Evolutionary conservation across 2,113 vertebrate genomes (phyloP), one percentile per base, ranked within the genome.

Genomic region (Isurus oxyrinchus): DNA sequence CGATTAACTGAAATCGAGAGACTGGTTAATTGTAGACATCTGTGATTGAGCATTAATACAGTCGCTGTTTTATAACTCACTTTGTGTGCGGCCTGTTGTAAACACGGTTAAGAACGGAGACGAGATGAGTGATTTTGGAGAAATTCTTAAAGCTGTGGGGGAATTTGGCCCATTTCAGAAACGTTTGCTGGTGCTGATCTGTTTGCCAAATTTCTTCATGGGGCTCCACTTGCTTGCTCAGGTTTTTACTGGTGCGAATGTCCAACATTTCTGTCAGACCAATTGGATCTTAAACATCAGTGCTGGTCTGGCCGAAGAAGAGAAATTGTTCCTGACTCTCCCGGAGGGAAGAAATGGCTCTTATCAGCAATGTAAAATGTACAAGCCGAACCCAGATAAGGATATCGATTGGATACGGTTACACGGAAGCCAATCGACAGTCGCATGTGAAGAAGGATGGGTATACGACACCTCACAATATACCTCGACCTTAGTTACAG

Each of bases 81-180:
- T 63, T 63, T 63, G 90, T 23, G 10, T 2, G 1, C n/a, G 63
- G 59, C 59, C 1, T 40, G 35, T 16, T 94, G 35, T 66, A 23
- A 59, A 40, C 5, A 66, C 59, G 16, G 8, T 88, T 27, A 23
- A 96, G 91, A 88, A 0, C 0, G 55, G 27, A 96, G 49, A 72
- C 14, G 96, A 97, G 95, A 98, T 98, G 98, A 97, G 97, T 4
- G 97, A 97, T 0, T 97, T 98, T 0, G 97, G 97, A 21, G 97
- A 98, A 96, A 97, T 99, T 96, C 96, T 99, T 72, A 97, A 97
- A 61, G 98, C 97, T n/a, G 96, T 98, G 0, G 98, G 98, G 0
- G 98, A 98, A 96, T 99, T 99, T 59, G 98, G 99, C 31, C 96
- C 96, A 0, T 99, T 99, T 96, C 99, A 99, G 97, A 97, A 98